Evolutionary conservation across 2,888 invertebrate species (phyloP).

Genomic region (Agonopterix alstromeriana): DNA sequence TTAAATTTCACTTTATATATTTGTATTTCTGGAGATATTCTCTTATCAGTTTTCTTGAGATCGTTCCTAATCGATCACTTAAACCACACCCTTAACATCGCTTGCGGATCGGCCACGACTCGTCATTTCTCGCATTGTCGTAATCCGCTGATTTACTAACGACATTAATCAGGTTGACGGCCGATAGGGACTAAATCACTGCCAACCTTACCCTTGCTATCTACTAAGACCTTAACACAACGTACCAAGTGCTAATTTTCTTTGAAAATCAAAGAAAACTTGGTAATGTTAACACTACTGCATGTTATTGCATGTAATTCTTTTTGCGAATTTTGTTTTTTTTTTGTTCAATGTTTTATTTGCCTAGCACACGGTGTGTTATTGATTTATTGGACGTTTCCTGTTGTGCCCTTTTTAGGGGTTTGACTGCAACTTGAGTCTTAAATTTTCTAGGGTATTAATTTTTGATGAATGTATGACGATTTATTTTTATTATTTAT

Average conservation of each 20-base stretch:
- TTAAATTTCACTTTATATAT: too few species aligned
- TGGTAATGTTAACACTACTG: constrained; percentile 60
- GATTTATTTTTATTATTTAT: constrained; percentile 38
- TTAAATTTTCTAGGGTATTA: constrained; percentile 33
- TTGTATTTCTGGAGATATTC: too few species aligned
- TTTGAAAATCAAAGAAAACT: constrained; percentile 17
- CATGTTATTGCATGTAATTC: constrained; percentile 74
- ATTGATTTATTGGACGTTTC: constrained; percentile 65
- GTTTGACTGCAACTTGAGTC: constrained; percentile 56
- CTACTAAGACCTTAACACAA: constrained; percentile 32
- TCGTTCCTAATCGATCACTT: constrained; percentile 10
- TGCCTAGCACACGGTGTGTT: constrained; percentile 45
- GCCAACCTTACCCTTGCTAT: constrained; percentile 42
- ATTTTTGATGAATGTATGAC: constrained; percentile 42
- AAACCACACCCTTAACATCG: constrained; percentile 34
- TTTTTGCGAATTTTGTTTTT: constrained; percentile 60
- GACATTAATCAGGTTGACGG: constrained; percentile 76
- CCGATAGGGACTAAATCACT: constrained; percentile 75
- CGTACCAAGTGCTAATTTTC: constrained; percentile 30
- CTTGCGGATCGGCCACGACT: constrained; percentile 69
- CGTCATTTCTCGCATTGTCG: constrained; percentile 77
- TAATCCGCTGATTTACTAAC: constrained; percentile 77
- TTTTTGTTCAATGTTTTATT: constrained; percentile 55
- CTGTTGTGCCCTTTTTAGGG: constrained; percentile 52
- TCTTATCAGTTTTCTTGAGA: neutral